Conservation (phyloP, 2,113 vertebrate genomes). For the Sciurus niger region DNA sequence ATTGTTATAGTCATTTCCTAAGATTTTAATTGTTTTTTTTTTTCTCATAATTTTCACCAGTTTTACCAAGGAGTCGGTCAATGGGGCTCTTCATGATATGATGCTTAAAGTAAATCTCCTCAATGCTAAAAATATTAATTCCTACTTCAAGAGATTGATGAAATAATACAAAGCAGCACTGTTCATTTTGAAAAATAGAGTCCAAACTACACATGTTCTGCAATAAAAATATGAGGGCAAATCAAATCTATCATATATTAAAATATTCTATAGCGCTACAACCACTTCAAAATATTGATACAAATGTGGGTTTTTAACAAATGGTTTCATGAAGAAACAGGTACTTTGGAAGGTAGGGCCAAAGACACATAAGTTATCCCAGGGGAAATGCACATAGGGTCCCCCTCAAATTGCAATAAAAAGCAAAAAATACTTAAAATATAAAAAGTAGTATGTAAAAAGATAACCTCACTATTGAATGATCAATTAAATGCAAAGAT, state of each 20-base stretch:
- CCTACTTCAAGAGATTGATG: not conserved
- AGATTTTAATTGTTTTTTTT: too few species aligned
- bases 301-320: not conserved
- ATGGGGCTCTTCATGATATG: not conserved
- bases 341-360: not conserved
- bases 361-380: not conserved
- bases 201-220: not conserved
- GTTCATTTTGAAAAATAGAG: not conserved
- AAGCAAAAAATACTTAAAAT: not conserved
- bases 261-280: not conserved
- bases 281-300: not conserved
- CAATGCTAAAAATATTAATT: not conserved
- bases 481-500: not conserved
- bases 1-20: not conserved
- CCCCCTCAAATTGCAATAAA: not conserved
- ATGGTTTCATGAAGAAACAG: not conserved
- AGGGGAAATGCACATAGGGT: not conserved
- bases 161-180: not conserved
- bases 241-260: not conserved
- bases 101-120: not conserved
- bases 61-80: not conserved
- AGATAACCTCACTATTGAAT: not conserved
- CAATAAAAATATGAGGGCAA: not conserved
- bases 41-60: not conserved
- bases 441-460: not conserved